Conservation (phyloP, 2,113 vertebrate genomes). For the Oenanthe oenanthe region DNA sequence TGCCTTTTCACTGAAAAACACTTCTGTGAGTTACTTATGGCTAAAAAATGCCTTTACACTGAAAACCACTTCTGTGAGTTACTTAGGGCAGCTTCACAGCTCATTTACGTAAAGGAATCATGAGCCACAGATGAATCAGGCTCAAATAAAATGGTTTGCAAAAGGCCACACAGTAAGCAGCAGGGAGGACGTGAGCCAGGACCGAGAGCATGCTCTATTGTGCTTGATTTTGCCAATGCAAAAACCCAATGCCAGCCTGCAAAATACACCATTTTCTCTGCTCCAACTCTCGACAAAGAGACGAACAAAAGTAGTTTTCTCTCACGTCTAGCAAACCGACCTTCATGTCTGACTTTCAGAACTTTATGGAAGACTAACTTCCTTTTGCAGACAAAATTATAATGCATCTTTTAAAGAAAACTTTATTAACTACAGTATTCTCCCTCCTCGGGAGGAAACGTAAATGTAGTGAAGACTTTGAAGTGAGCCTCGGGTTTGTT, state of each 20-base stretch:
- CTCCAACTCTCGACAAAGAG: not conserved
- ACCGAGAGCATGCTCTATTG: not conserved
- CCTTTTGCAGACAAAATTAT: not conserved
- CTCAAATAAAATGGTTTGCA: conserved; percentile 20
- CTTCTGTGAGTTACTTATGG: not conserved
- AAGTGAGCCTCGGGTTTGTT: conserved; percentile 34
- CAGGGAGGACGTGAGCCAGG: not conserved
- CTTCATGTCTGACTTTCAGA: not conserved
- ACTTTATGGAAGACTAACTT: conserved; percentile 5
- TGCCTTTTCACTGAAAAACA: not conserved
- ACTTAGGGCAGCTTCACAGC: not conserved
- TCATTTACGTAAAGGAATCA: conserved; percentile 5
- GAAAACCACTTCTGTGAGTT: not conserved
- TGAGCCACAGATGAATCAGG: conserved; percentile 30
- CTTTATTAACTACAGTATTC: not conserved
- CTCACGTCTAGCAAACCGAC: not conserved
- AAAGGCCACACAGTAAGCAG: conserved; percentile 11
- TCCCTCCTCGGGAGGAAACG: conserved; percentile 11
- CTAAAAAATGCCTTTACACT: not conserved
- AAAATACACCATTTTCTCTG: not conserved
- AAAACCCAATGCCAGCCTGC: not conserved
- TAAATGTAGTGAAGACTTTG: conserved; percentile 16
- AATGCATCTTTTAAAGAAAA: not conserved
- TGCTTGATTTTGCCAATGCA: not conserved
- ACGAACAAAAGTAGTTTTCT: not conserved